Conservation (phyloP, 2,888 invertebrate species). For the Thymelicus acteon region DNA sequence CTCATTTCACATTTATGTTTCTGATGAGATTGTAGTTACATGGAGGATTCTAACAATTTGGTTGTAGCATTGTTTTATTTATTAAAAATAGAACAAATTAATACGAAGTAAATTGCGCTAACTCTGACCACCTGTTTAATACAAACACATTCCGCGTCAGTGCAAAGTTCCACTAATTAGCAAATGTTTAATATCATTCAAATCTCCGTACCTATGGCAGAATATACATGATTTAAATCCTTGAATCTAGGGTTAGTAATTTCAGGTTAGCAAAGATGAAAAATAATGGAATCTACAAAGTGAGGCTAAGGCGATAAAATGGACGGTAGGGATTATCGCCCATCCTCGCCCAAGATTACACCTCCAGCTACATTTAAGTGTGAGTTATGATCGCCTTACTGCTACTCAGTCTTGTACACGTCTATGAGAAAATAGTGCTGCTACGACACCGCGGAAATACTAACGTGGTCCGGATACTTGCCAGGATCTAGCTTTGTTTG, state of each 20-base stretch:
- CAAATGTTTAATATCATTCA: too few relatives aligned
- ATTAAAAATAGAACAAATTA: too few relatives aligned
- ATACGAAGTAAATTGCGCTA: too few relatives aligned
- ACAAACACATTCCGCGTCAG: too few relatives aligned
- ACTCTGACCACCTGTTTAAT: too few relatives aligned
- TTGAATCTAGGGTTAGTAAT: slow-evolving; percentile 8
- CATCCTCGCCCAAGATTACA: slow-evolving; percentile 75
- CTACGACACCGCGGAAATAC: slow-evolving; percentile 63
- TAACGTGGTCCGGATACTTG: slow-evolving; percentile 58
- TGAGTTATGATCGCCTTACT: slow-evolving; percentile 79
- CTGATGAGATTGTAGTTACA: too few relatives aligned
- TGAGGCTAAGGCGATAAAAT: slow-evolving; percentile 63
- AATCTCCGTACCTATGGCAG: background rate
- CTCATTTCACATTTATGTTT: too few relatives aligned
- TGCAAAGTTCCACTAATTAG: too few relatives aligned
- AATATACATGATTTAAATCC: slow-evolving; percentile 1
- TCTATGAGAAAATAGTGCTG: slow-evolving; percentile 80
- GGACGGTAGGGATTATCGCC: slow-evolving; percentile 74
- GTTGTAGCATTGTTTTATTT: too few relatives aligned
- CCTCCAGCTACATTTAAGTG: slow-evolving; percentile 61
- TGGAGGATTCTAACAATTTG: too few relatives aligned
- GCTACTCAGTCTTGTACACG: slow-evolving; percentile 68
- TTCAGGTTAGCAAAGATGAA: slow-evolving; percentile 21
- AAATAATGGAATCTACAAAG: slow-evolving; percentile 40
- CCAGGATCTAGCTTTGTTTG: background rate